Evolutionary conservation across 2,888 invertebrate genomes (phyloP).

Genomic region (Eupsilia transversa): DNA sequence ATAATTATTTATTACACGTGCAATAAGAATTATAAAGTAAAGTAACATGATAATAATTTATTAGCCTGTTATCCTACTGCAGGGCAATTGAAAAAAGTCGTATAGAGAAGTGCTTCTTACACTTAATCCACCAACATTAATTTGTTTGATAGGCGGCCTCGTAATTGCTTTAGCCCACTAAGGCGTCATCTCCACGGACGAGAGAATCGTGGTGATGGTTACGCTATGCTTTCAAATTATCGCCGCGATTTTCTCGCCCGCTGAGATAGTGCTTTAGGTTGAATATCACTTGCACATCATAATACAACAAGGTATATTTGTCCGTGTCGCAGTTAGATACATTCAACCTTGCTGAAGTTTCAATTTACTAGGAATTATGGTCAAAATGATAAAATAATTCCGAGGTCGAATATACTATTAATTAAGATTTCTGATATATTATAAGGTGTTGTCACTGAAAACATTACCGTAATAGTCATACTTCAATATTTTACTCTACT

Average conservation of each 20-base stretch:
- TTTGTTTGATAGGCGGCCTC: not conserved
- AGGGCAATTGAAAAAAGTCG: not conserved
- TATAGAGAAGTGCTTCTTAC: not conserved
- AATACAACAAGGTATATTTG: not conserved
- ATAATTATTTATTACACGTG: slow-evolving; percentile 6
- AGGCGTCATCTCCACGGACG: too few relatives aligned
- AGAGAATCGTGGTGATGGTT: too few relatives aligned
- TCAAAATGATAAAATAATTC: not conserved
- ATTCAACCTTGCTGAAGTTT: not conserved
- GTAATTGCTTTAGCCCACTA: not conserved
- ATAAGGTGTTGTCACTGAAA: not conserved
- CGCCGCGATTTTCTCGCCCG: too few relatives aligned
- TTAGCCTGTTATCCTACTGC: not conserved
- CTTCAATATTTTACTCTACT: not conserved
- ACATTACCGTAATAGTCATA: not conserved
- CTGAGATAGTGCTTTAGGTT: not conserved
- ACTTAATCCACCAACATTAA: not conserved
- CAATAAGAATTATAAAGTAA: slow-evolving; percentile 13
- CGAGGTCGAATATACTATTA: not conserved
- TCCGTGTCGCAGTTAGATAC: not conserved
- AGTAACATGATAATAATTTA: not conserved
- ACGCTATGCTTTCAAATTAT: too few relatives aligned
- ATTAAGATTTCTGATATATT: not conserved
- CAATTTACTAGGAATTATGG: not conserved
- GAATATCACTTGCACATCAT: not conserved